Base-by-base conservation (phyloP, 2,888 invertebrate species). In the Mechanitis messenoides region DNA sequence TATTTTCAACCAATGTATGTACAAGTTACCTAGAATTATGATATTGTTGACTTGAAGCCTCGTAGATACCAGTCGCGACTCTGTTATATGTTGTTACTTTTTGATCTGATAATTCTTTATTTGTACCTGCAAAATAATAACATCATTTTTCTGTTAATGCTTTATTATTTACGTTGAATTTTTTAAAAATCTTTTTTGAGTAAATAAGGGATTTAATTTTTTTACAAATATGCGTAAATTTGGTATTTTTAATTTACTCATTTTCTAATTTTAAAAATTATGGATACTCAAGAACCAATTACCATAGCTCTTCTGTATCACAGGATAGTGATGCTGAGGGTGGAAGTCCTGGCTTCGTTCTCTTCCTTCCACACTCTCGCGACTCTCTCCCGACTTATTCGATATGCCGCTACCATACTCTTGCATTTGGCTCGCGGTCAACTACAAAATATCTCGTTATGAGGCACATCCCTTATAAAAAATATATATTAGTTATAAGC, bases 231-330 rank as follows among this genome's bases (percentile, higher is more conserved):
- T 35, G 35, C 3, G 4, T 35, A 5, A 35, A 35, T 35, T 35
- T 20, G 20, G 20, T 20, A 20, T 20, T 20, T 20, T 20, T 20
- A 20, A 20, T 20, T 20, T 20, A 20, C 20, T 20, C 7, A 7
- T 38, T 6, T 7, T 7, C 7, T 6, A 38, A 38, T 7, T 38
- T 38, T 6, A 31, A 3, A 58, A 33, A 58, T 28, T 28, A 0
- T 7, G 2, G 33, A 55, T 45, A 45, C 56, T 28, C 20, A 7
- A 33, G 33, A 6, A 31, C 12, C 33, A 38, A 65, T 70, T 69
- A 86, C 89, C 86, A 83, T 85, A 87, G 72, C 66, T 79, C 73
- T 84, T 86, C 69, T 84, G 80, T 72, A 82, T 83, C 76, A 86
- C 79, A 71, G 82, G 63, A 65, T 84, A 84, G 61, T 83, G 78